These are phyloP conservation scores for Lycopodina hypogea DNA, from an alignment of 37 sponge, comb jelly and placozoan species.

Conservation along the genomic window DNA sequence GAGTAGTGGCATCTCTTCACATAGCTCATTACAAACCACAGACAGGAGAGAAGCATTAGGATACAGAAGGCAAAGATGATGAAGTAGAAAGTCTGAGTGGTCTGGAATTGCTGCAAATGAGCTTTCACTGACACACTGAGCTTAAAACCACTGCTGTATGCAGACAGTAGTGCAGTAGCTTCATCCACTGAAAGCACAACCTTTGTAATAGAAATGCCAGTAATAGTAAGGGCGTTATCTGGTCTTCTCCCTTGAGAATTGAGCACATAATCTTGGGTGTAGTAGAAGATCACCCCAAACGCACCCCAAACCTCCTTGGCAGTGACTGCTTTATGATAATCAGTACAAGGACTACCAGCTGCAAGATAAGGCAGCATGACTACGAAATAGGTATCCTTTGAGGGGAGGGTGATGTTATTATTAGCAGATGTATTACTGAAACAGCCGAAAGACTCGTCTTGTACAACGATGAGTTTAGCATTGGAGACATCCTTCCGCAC, in stretches of 20 bases:
- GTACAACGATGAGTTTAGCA: not conserved
- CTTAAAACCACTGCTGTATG: no score
- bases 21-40: conserved; percentile 67
- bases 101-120: not conserved
- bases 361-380: not conserved
- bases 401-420: not conserved
- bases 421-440: not conserved
- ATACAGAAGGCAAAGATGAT: conserved; percentile 72
- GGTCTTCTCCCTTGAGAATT: not conserved
- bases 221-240: not conserved
- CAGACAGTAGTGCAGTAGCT: not conserved
- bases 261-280: not conserved
- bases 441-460: conserved; percentile 1
- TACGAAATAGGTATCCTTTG: not conserved
- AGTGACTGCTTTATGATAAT: conserved; percentile 10
- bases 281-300: conserved; percentile 36
- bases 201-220: not conserved
- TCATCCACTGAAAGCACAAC: not conserved
- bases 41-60: conserved; percentile 52
- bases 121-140: not conserved
- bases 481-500: not conserved
- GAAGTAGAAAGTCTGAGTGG: conserved; percentile 69
- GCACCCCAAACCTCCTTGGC: conserved; percentile 22
- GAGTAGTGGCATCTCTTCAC: conserved; percentile 39
- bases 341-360: not conserved